Base-by-base conservation (phyloP, 2,113 vertebrate species). In the Athene noctua region DNA sequence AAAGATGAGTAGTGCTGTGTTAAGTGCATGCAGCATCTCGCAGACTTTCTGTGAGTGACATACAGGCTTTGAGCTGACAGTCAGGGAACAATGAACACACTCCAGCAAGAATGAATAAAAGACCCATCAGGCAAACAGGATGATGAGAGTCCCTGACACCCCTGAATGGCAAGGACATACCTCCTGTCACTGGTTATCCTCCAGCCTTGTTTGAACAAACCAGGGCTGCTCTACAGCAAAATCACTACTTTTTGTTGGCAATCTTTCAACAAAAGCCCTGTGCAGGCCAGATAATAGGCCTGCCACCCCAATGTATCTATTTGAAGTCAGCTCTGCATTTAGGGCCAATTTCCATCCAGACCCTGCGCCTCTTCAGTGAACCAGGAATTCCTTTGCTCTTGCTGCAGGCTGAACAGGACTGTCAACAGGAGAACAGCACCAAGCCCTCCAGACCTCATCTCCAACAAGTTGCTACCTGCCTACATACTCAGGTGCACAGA, bases 41-140 rank as follows among this genome's bases (percentile, higher is more conserved):
- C 27, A 66, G 52, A 9, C 15, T 25, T 52, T 25, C 46, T 42
- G 25, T 0, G 0, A 77, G 51, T 5, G 5, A 19, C 0, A 1
- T 21, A 27, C 47, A 61, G 51, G 46, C 52, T 81, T 49, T 23
- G 26, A 23, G 23, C 4, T 1, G 0, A 27, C 16, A 16, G n/a
- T 5, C 23, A 19, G 10, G 13, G 25, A 40, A 25, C 44, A 54
- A 78, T 30, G n/a, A 67, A 63, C 32, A 52, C 2, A 6, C 2
- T 30, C 32, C 29, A 70, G 42, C 57, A 80, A 27, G 36, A 74
- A 70, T 11, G 6, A 62, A 36, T 40, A 62, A n/a, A 32, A 14
- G 7, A 68, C 11, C 27, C 25, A 47, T n/a, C 15, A 32, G 34
- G 34, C 15, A 52, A 81, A 70, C 17, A n/a, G 0, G 1, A 19